Evolutionary conservation across 2,888 invertebrate genomes (phyloP).

Genomic region (Amphipyra tragopoginis): DNA sequence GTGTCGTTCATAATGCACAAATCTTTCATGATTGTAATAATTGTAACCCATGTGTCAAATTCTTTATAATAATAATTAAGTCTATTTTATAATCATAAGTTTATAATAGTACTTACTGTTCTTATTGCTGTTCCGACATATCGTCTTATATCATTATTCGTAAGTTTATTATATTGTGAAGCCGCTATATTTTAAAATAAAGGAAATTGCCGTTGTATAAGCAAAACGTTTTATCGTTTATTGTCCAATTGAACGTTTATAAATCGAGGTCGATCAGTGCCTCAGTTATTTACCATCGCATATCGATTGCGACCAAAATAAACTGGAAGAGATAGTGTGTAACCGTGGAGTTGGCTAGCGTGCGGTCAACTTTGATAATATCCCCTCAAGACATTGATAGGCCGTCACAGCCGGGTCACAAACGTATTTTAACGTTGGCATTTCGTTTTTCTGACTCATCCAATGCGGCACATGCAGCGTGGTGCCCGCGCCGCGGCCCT

Average conservation of each 20-base stretch:
- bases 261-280: conserved; percentile 80
- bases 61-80: conserved; percentile 77
- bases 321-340: conserved; percentile 88
- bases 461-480: conserved; percentile 83
- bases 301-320: conserved; percentile 87
- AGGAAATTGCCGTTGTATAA: conserved; percentile 89
- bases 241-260: conserved; percentile 83
- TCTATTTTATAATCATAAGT: conserved; percentile 80
- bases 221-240: conserved; percentile 88
- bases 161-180: conserved; percentile 88
- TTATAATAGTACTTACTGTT: conserved; percentile 81
- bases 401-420: conserved; percentile 59
- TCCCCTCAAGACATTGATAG: conserved; percentile 61
- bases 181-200: conserved; percentile 90
- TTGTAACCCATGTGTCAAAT: conserved; percentile 87
- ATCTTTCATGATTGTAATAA: conserved; percentile 73
- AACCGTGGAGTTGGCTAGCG: conserved; percentile 86
- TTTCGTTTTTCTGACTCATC: conserved; percentile 88
- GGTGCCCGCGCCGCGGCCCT: conserved; percentile 78
- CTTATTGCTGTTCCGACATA: conserved; percentile 89
- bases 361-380: conserved; percentile 71
- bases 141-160: conserved; percentile 87
- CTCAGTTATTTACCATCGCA: conserved; percentile 80
- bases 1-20: conserved; percentile 75
- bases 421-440: conserved; percentile 74